phyloP scores from a whole-genome alignment of 2,797 vertebrate genomes.

The Eulemur albifrons region DNA sequence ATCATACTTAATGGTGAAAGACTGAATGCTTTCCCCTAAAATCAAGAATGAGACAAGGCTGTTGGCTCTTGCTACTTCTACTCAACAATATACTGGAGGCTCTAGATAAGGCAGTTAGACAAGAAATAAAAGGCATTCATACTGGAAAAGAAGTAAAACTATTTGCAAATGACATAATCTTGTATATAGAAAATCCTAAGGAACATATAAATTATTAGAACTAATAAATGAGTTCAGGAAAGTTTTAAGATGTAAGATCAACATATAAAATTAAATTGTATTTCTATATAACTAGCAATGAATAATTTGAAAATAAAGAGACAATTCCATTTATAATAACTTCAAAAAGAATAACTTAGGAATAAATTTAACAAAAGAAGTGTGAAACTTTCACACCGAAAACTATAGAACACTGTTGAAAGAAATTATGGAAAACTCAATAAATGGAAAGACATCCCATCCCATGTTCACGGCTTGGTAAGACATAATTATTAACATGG shows the following conservation, averaged over 20 bases:
- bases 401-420: not conserved
- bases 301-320: not conserved
- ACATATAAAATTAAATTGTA: not conserved
- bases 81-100: not conserved
- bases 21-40: not conserved
- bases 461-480: not conserved
- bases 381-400: not conserved
- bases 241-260: not conserved
- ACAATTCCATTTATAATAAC: not conserved
- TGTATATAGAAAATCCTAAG: not conserved
- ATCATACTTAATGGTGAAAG: not conserved
- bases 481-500: not conserved
- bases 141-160: slow-evolving; percentile 13
- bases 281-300: not conserved
- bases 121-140: not conserved
- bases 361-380: not conserved
- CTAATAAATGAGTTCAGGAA: not conserved
- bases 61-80: not conserved
- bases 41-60: not conserved
- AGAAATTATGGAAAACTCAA: not conserved
- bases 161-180: not conserved
- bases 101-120: not conserved
- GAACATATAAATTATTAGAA: not conserved
- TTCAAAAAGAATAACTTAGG: not conserved
- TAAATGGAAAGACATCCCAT: not conserved